Evolutionary conservation across 2,797 vertebrate species (phyloP), one percentile per base, ranked within the genome.

Genomic region (Cottoperca gobio): DNA sequence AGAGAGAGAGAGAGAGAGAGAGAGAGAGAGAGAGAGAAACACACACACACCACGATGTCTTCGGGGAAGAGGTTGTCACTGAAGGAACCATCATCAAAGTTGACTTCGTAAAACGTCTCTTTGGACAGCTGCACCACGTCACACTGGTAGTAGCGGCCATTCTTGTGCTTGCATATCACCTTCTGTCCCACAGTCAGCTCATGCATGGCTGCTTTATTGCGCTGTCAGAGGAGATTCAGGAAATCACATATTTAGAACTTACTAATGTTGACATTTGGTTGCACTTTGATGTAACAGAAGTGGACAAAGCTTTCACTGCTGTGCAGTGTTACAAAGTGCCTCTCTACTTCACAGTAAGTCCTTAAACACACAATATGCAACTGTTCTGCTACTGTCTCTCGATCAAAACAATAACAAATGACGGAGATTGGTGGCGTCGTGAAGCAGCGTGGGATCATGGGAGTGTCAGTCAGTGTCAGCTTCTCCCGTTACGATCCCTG

Each of bases 71-170:
- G 94, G 85, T 99, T 99, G 93, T 99, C 97, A 0, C 97, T 98
- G 92, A 98, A 99, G 53, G 98, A 99, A 1, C 98, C 98, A 0
- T 99, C 98, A 0, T 99, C 97, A 5, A 99, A 99, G 94, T 99
- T 99, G 46, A 99, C 97, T 74, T 99, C 97, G 4, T 99, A 99
- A 91, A 98, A 98, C 0, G 96, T 97, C 90, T 99, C 97, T 3
- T 96, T 95, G 1, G 95, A 95, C 48, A 92, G 93, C 87, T 97
- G 97, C 3, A 98, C 97, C 79, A 99, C 96, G 33, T 95, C 96
- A 77, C 97, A 97, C 76, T 96, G 95, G 89, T 99, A 99, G 91
- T 99, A 99, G 49, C 97, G 96, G 12, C 97, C 97, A 0, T 97
- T 99, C 79, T 97, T 96, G 93, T 98, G 97, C 89, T 98, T 97